Conservation (phyloP, 2,113 vertebrate genomes). For the Poeciliopsis retropinna region DNA sequence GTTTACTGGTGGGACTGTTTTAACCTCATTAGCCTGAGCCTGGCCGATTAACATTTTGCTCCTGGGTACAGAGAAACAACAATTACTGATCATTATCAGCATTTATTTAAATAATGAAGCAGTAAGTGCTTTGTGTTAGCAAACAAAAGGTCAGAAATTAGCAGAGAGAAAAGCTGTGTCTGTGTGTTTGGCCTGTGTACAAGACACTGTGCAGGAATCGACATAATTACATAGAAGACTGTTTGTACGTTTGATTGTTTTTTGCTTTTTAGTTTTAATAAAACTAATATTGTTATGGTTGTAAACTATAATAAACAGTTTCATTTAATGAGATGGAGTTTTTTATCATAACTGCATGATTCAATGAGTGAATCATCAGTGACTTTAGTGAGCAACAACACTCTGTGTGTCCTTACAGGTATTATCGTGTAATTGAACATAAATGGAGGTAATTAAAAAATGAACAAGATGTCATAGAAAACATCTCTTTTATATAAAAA, state of each 20-base stretch:
- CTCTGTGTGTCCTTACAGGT: no score
- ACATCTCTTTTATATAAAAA: no score
- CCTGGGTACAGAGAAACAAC: conserved; percentile 47
- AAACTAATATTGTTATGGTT: no score
- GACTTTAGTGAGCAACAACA: no score
- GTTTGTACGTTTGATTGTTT: background rate
- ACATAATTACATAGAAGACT: background rate
- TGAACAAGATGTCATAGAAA: no score
- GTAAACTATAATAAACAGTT: no score
- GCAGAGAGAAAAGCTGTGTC: conserved; percentile 6
- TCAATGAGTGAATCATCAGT: no score
- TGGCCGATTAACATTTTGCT: conserved; percentile 62
- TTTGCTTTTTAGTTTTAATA: no score
- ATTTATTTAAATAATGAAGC: conserved; percentile 62
- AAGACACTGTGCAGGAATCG: background rate
- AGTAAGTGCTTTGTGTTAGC: conserved; percentile 38
- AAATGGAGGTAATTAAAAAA: no score
- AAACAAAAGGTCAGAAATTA: conserved; percentile 65
- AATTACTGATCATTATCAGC: conserved; percentile 69
- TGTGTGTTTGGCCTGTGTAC: background rate
- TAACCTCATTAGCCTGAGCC: conserved; percentile 56
- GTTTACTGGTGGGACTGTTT: conserved; percentile 61
- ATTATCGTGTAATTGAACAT: no score
- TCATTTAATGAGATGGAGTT: no score
- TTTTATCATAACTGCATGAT: no score